Evolutionary conservation across 2,797 vertebrate species (phyloP), one percentile per base, ranked within the genome.

Genomic region (Dipus sagitta): DNA sequence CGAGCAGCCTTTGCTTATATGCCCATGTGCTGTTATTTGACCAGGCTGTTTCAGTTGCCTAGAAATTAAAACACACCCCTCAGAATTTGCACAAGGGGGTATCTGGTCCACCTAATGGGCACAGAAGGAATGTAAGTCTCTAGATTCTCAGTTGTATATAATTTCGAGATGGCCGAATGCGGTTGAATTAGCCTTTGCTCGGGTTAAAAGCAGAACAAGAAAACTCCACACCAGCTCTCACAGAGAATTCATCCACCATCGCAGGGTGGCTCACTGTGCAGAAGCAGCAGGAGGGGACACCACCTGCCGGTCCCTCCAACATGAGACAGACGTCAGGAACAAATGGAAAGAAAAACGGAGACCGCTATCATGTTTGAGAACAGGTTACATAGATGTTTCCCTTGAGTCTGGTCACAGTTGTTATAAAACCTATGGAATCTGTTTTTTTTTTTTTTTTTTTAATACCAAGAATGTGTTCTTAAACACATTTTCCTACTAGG

Each of bases 171-270:
- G n/a, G 86, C 10, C 70, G 54, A 12, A 47, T 93, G 58, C 81
- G 83, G 80, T 91, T 62, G 0, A 96, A 92, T 88, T 88, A 65
- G 32, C 77, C 70, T 86, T 88, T 62, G 60, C 34, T 86, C 74
- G 26, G 65, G 32, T 23, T 87, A 91, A 62, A 75, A 95, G 15
- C 12, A 15, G 38, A 72, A 54, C 8, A 28, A 80, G 70, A 77
- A 89, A 71, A 42, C n/a, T 12, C 88, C 32, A 68, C 0, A 1
- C 47, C 58, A 38, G 71, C 71, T 76, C 54, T 68, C 84, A 87
- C 58, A 93, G 38, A 90, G 28, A 88, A 64, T 14, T 92, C 88
- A 90, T 74, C 64, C 83, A 30, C 30, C 42, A 20, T 75, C 72
- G 26, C 1, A 5, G 58, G 32, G 32, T 28, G 86, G 12, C 62